phyloP scores from a whole-genome alignment of 1,140 invertebrate genomes.

The Adoxophyes honmai region DNA sequence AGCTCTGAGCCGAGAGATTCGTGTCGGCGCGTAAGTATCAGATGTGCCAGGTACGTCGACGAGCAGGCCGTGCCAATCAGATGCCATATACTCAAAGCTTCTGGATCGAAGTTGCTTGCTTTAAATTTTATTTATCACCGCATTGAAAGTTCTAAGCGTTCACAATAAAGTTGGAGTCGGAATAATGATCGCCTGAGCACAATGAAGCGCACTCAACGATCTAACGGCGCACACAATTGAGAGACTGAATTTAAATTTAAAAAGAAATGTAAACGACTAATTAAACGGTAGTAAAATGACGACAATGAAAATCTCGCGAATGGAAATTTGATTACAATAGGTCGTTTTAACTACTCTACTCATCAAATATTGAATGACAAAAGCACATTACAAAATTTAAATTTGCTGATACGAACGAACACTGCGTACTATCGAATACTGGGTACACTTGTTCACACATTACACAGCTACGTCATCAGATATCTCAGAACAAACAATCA shows the following conservation, averaged over 20 bases:
- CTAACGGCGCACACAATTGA: slow-evolving; percentile 9
- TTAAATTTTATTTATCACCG: slow-evolving; percentile 13
- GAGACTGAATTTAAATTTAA: slow-evolving; percentile 5
- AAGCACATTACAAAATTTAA: not conserved
- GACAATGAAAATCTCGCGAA: not conserved
- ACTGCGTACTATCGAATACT: not conserved
- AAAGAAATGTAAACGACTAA: slow-evolving; percentile 5
- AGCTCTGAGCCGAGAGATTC: slow-evolving; percentile 1
- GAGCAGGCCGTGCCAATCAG: not conserved
- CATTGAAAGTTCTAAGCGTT: slow-evolving; percentile 15
- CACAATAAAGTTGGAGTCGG: slow-evolving; percentile 9
- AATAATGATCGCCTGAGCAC: slow-evolving; percentile 6
- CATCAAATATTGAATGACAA: not conserved
- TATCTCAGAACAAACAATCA: not conserved
- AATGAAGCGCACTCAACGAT: slow-evolving; percentile 8
- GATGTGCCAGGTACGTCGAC: slow-evolving; percentile 1
- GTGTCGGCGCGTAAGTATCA: slow-evolving; percentile 5
- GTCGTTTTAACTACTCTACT: too few species aligned
- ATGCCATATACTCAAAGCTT: not conserved
- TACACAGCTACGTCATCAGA: slow-evolving; percentile 1
- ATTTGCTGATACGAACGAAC: not conserved
- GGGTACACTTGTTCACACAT: slow-evolving; percentile 7
- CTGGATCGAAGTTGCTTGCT: not conserved
- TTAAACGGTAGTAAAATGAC: slow-evolving; percentile 5
- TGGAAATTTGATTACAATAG: not conserved